Conservation (phyloP, 2,797 vertebrate genomes). For the Arvicola amphibius region DNA sequence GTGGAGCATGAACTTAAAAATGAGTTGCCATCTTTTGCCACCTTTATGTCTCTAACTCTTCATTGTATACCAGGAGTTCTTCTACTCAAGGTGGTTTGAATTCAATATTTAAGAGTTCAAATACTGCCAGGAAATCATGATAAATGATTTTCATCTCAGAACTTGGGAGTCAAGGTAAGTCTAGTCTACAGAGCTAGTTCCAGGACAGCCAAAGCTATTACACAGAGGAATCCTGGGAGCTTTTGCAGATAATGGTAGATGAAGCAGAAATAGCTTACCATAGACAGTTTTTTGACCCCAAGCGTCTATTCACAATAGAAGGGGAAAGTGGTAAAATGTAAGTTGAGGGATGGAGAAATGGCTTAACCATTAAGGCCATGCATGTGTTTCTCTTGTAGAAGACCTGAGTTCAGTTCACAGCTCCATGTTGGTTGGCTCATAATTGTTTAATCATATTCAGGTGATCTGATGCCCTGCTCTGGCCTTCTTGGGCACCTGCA, state of each 20-base stretch:
- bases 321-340: not conserved
- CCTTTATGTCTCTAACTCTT: not conserved
- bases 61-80: not conserved
- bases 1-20: not conserved
- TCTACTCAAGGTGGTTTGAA: not conserved
- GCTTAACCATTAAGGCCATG: not conserved
- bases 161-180: not conserved
- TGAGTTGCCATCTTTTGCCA: not conserved
- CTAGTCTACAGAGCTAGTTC: not conserved
- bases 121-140: not conserved
- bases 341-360: not conserved
- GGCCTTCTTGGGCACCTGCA: not conserved
- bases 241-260: not conserved
- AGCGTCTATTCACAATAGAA: not conserved
- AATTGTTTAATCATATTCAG: not conserved
- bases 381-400: not conserved
- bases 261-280: not conserved
- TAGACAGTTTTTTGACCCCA: not conserved
- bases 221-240: too few species aligned
- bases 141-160: not conserved
- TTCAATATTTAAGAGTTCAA: not conserved
- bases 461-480: too few species aligned
- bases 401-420: not conserved
- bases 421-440: not conserved
- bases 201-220: too few species aligned